Evolutionary conservation across 2,888 invertebrate genomes (phyloP).

Genomic region (Drosophila testacea): DNA sequence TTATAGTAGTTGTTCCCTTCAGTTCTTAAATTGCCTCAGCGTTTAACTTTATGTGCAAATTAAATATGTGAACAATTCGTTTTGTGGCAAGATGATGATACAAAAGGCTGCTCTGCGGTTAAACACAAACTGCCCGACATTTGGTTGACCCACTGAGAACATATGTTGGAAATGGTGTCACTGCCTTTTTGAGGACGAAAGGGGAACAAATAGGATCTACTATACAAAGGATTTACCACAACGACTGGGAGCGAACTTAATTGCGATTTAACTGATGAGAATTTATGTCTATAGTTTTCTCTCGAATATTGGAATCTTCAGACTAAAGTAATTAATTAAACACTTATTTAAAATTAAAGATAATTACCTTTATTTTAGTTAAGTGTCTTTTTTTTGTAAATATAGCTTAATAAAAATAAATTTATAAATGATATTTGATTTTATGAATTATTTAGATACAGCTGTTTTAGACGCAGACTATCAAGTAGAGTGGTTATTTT

Average conservation of each 20-base stretch:
- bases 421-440: too few species aligned
- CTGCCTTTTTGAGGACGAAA: background rate
- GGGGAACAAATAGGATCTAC: background rate
- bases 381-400: too few species aligned
- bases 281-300: slow-evolving; percentile 9
- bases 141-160: slow-evolving; percentile 46
- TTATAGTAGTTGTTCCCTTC: slow-evolving; percentile 1
- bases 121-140: slow-evolving; percentile 28
- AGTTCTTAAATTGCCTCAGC: slow-evolving; percentile 38
- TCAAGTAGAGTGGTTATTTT: too few species aligned
- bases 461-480: too few species aligned
- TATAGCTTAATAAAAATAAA: too few species aligned
- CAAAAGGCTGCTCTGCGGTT: slow-evolving; percentile 44
- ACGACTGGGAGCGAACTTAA: slow-evolving; percentile 62
- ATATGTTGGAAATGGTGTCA: slow-evolving; percentile 42
- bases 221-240: slow-evolving; percentile 21
- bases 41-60: slow-evolving; percentile 36
- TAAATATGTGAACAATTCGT: slow-evolving; percentile 39
- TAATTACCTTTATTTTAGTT: too few species aligned
- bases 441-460: too few species aligned
- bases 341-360: background rate
- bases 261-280: slow-evolving; percentile 57
- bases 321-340: background rate
- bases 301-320: background rate
- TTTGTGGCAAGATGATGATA: slow-evolving; percentile 29